Evolutionary conservation across 1,140 invertebrate genomes (phyloP).

Genomic region (Mactra quadrangularis): DNA sequence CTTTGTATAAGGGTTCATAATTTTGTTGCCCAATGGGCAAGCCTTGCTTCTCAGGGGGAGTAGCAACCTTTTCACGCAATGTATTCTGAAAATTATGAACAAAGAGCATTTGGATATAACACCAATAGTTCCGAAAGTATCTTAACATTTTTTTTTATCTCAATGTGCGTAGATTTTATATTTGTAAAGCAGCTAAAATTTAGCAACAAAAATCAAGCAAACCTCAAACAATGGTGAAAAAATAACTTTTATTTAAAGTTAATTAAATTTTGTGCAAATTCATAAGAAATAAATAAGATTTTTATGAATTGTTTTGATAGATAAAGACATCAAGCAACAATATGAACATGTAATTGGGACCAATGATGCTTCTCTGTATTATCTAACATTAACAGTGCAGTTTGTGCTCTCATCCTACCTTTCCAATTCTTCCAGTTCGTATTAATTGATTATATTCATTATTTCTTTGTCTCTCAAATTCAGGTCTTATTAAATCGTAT

Average conservation of each 20-base stretch:
- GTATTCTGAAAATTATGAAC: conserved; percentile 31
- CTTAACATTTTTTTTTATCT: too few species aligned
- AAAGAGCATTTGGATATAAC: too few species aligned
- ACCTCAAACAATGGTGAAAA: too few species aligned
- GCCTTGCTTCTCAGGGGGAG: conserved; percentile 43
- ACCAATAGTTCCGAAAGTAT: too few species aligned
- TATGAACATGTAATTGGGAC: conserved; percentile 2
- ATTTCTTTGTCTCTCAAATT: conserved; percentile 59
- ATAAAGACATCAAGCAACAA: too few species aligned
- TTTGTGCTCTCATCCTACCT: conserved; percentile 9
- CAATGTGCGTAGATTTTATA: too few species aligned
- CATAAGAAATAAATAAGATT: too few species aligned
- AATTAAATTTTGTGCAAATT: too few species aligned
- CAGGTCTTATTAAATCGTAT: conserved; percentile 42
- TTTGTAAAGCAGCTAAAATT: too few species aligned
- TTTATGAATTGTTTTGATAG: too few species aligned
- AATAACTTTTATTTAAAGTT: too few species aligned
- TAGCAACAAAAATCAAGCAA: too few species aligned
- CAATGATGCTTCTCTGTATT: conserved; percentile 43
- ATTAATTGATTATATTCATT: conserved; percentile 52
- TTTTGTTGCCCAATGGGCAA: conserved; percentile 51
- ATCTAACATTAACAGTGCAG: not conserved
- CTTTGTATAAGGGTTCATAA: conserved; percentile 38
- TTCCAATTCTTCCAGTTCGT: conserved; percentile 27
- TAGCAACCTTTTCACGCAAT: conserved; percentile 39